These are phyloP conservation scores for Drymodes brunneopygia DNA, from an alignment of 2,113 vertebrate genomes.

Conservation along the genomic window DNA sequence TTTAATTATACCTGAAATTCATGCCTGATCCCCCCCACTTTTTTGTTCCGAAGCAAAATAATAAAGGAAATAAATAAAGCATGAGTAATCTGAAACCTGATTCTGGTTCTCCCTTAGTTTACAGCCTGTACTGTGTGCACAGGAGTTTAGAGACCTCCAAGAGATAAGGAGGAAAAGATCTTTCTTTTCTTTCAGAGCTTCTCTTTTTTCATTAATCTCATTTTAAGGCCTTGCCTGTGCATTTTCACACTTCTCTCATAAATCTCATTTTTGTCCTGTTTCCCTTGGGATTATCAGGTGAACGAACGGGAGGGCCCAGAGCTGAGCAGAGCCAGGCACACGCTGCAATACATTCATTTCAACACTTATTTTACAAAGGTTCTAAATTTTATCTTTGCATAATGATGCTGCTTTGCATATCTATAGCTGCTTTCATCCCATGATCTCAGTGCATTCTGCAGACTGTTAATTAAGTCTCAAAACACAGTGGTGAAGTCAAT, in stretches of 20 bases:
- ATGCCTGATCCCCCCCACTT: background rate
- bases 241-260: background rate
- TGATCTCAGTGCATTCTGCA: background rate
- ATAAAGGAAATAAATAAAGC: background rate
- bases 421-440: conserved; percentile 24
- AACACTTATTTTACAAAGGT: conserved; percentile 39
- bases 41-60: background rate
- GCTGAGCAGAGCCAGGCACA: background rate
- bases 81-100: background rate
- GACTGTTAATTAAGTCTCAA: conserved; percentile 46
- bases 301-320: background rate
- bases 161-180: background rate
- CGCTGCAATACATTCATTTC: background rate
- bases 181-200: background rate
- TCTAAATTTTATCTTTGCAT: conserved; percentile 36
- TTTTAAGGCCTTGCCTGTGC: background rate
- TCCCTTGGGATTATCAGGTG: conserved; percentile 7
- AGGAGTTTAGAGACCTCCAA: background rate
- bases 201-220: conserved; percentile 1
- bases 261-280: conserved; percentile 4
- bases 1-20: background rate
- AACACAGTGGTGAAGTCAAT: background rate
- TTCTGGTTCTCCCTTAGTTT: background rate
- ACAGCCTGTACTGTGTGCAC: background rate
- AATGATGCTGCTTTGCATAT: conserved; percentile 53